Base-by-base conservation (phyloP, 2,888 invertebrate genomes). In the Masnerella sp. region DNA sequence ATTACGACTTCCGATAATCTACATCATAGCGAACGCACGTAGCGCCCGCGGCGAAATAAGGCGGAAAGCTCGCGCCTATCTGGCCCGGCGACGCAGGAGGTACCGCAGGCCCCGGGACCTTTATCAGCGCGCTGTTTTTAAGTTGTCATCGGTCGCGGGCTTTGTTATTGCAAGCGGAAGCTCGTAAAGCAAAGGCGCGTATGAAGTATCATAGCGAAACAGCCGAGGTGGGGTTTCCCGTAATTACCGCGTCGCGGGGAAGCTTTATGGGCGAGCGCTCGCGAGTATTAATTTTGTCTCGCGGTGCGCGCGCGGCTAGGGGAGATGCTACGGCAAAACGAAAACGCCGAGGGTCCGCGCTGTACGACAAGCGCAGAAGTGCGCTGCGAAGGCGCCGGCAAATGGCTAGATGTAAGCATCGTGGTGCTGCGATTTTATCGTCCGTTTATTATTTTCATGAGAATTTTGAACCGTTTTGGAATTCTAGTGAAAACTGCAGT, bases 241-340 rank as follows among this genome's bases (percentile, higher is more conserved):
- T 84, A 84, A 83, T 84, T 85, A 83, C 84, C 82, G 83, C 84
- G 83, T 84, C 83, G 82, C 81, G 76, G 80, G 80, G 81, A 84
- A 85, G 83, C 84, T 85, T 85, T 85, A 85, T 82, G 83, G 80
- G 79, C 79, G 65, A 74, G 78, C 80, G 80, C 79, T 80, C 76
- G 61, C 75, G 81, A 81, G 84, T 83, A 85, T 85, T 85, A 85
- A 85, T 85, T 85, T 84, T 80, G 82, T 85, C 80, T 81, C 77
- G 80, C 81, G 76, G 77, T 76, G 47, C 68, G 73, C 22, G 61
- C 62, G 68, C 51, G 74, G 17, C 15, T 7, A 7, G 4, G 22
- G 4, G 22, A 7, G 22, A 22, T 7, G 22, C n/a, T n/a, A n/a
- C n/a, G n/a, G n/a, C n/a, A n/a, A n/a, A n/a, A 45, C 34, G 58